A percentile compares a stretch with the other conserved stretches of the same genome.
These are phyloP conservation scores for Barnardius zonarius DNA, from an alignment of 2,113 vertebrate species.

Conservation along the genomic window DNA sequence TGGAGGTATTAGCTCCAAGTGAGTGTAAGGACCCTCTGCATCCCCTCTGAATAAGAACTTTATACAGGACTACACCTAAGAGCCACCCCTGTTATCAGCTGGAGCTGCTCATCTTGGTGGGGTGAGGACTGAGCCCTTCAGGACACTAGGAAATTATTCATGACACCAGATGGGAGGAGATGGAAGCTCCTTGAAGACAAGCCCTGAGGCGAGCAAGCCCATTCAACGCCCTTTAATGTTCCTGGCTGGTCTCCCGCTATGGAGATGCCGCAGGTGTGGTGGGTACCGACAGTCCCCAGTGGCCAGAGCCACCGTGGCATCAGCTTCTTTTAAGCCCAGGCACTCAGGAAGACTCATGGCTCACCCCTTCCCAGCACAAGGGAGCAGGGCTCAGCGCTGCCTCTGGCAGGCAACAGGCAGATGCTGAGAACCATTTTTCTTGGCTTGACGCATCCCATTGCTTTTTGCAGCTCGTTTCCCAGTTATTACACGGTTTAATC, in stretches of 20 bases:
- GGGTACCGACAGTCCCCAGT: background rate
- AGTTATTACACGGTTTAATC: background rate
- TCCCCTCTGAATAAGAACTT: background rate
- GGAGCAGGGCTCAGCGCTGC: fast-evolving
- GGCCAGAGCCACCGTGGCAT: fast-evolving
- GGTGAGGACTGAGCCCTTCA: fast-evolving
- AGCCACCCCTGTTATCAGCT: background rate
- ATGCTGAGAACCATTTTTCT: background rate
- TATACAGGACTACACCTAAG: fast-evolving
- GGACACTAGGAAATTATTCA: fast-evolving
- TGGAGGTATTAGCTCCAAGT: background rate
- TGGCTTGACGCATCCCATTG: background rate
- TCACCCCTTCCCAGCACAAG: background rate
- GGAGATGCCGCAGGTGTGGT: background rate
- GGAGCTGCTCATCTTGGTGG: background rate
- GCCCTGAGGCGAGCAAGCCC: background rate
- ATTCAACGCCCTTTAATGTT: background rate
- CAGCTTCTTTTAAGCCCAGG: background rate
- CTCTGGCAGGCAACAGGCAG: background rate
- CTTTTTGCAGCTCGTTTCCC: background rate
- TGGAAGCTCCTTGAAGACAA: background rate
- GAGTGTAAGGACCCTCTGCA: too few relatives aligned
- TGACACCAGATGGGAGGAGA: background rate
- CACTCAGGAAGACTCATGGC: fast-evolving
- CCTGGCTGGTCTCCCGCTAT: fast-evolving